These are phyloP conservation scores for Pocillopora meandrina DNA, from an alignment of 92 coral and sea anemone genomes.

Conservation along the genomic window DNA sequence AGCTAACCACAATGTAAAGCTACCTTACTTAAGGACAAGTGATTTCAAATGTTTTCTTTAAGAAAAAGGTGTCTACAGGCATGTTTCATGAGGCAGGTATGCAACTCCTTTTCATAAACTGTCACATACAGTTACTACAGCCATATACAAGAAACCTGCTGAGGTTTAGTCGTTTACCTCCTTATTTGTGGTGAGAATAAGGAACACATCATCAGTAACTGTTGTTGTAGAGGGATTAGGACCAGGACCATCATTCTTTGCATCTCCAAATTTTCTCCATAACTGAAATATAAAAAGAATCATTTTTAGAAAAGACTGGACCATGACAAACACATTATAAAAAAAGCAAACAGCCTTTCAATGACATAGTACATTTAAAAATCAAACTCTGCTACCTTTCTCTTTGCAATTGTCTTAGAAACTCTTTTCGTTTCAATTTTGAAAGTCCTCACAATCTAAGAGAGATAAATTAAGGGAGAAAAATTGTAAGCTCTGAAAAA, in stretches of 20 bases:
- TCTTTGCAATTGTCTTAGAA: constrained; percentile 88
- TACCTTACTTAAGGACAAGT: too few species aligned
- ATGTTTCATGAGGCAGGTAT: too few species aligned
- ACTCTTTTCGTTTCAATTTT: constrained; percentile 92
- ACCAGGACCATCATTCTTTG: constrained; percentile 91
- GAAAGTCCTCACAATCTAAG: constrained; percentile 86
- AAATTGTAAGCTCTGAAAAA: neutral
- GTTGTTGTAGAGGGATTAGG: constrained; percentile 95
- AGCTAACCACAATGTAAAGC: too few species aligned
- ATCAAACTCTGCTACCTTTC: constrained; percentile 68
- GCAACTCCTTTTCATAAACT: too few species aligned
- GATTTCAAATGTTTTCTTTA: too few species aligned
- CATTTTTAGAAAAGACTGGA: neutral
- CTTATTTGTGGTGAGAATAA: constrained; percentile 78
- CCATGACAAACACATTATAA: too few species aligned
- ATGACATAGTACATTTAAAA: neutral
- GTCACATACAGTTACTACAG: too few species aligned
- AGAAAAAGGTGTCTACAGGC: too few species aligned
- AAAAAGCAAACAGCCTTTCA: neutral
- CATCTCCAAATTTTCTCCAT: constrained; percentile 98
- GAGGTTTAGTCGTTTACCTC: constrained; percentile 65
- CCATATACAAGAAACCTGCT: neutral
- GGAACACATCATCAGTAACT: constrained; percentile 93
- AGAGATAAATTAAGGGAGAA: neutral
- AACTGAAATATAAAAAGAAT: constrained; percentile 44